Evolutionary conservation across 2,113 vertebrate genomes (phyloP).

Genomic region (Motacilla tschutschensis): DNA sequence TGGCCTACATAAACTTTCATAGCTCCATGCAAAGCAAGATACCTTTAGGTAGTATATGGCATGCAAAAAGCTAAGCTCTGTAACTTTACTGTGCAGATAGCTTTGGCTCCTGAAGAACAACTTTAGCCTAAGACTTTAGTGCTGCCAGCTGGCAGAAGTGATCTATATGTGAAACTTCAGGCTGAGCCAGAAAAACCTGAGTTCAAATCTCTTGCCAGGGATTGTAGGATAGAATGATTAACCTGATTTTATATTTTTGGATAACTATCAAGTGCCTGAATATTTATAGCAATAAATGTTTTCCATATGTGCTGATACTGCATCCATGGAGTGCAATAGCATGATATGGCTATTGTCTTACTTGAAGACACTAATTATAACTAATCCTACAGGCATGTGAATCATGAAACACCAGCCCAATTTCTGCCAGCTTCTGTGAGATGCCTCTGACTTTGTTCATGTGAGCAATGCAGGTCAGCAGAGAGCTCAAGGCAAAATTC

Average conservation of each 20-base stretch:
- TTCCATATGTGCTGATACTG: constrained; percentile 68
- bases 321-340: constrained; percentile 31
- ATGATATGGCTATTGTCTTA: constrained; percentile 32
- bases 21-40: constrained; percentile 31
- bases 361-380: constrained; percentile 30
- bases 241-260: constrained; percentile 68
- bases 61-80: constrained; percentile 46
- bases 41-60: constrained; percentile 54
- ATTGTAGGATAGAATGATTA: constrained; percentile 66
- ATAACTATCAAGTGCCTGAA: constrained; percentile 65
- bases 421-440: constrained; percentile 38
- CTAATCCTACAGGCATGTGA: constrained; percentile 44
- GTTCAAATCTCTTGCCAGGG: constrained; percentile 65
- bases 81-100: background rate
- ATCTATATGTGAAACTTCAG: constrained; percentile 48
- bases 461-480: constrained; percentile 37
- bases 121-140: constrained; percentile 29
- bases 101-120: constrained; percentile 36
- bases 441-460: constrained; percentile 1
- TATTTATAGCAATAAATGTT: constrained; percentile 67
- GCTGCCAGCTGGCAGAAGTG: constrained; percentile 49
- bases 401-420: constrained; percentile 13
- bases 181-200: constrained; percentile 65
- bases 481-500: constrained; percentile 39
- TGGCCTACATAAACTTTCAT: constrained; percentile 45